Evolutionary conservation across 92 coral and sea anemone genomes (phyloP).

Genomic region (Galaxea fascicularis): DNA sequence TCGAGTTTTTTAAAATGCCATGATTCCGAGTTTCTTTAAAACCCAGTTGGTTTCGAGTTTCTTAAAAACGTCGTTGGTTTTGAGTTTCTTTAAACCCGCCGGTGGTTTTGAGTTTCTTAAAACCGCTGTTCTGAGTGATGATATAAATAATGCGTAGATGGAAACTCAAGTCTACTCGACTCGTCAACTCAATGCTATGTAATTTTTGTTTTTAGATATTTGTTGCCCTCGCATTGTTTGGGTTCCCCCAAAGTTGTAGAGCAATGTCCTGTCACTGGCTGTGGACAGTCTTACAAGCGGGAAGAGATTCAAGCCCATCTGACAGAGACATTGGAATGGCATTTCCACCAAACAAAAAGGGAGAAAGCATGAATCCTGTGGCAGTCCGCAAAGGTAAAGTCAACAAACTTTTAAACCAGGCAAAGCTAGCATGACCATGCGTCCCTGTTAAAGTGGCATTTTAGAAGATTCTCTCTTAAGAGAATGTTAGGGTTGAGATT

Average conservation of each 20-base stretch:
- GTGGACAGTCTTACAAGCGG: background rate
- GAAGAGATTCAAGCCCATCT: background rate
- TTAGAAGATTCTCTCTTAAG: too few species aligned
- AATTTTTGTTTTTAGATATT: conserved; percentile 1
- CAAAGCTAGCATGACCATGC: background rate
- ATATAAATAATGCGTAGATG: too few species aligned
- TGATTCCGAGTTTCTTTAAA: too few species aligned
- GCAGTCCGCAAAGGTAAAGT: conserved; percentile 7
- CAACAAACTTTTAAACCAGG: background rate
- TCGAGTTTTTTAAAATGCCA: too few species aligned
- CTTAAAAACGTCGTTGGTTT: too few species aligned
- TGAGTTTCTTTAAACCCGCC: too few species aligned
- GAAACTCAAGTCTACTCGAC: too few species aligned
- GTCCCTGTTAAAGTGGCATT: background rate
- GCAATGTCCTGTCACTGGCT: conserved; percentile 7
- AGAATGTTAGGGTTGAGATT: too few species aligned
- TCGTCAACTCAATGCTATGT: too few species aligned
- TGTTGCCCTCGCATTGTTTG: background rate
- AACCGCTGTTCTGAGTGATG: too few species aligned
- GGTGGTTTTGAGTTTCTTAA: too few species aligned
- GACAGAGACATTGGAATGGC: background rate
- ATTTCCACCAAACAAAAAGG: background rate
- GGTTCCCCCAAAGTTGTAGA: conserved; percentile 17
- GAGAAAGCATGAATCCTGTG: background rate
- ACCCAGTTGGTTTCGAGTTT: too few species aligned